A percentile compares a stretch with the other conserved stretches of the same genome.
Conservation (phyloP, 2,113 vertebrate genomes). For the Scolopax mira region DNA sequence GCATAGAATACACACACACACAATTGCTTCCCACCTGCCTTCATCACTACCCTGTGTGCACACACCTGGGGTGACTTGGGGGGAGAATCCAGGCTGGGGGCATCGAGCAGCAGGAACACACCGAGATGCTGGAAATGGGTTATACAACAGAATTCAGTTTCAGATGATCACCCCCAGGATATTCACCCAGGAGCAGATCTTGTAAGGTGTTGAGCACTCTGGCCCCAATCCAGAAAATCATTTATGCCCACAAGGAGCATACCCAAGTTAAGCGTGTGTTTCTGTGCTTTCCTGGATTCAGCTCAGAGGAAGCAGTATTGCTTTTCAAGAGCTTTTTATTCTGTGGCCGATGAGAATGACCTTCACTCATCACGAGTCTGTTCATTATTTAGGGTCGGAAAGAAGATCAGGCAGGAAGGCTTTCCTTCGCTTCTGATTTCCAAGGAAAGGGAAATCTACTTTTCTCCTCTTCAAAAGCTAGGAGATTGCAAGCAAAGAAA, state of each 20-base stretch:
- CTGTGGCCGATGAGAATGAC: background rate
- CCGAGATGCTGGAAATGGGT: background rate
- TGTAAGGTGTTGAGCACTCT: background rate
- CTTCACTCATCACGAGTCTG: background rate
- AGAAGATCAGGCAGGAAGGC: background rate
- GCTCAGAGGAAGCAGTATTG: background rate
- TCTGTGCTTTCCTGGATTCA: background rate
- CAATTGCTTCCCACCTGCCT: background rate
- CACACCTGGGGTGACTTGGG: fast-evolving
- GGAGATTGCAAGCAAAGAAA: background rate
- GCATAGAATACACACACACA: background rate
- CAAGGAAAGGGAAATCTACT: background rate
- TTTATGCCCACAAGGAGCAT: background rate
- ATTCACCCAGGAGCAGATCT: background rate
- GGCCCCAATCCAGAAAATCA: background rate
- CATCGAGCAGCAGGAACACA: background rate
- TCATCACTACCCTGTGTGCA: background rate
- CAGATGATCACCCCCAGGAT: background rate
- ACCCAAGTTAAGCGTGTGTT: background rate
- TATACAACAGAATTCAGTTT: background rate
- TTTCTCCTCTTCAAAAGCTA: background rate
- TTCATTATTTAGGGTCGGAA: conserved; percentile 3
- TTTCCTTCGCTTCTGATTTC: background rate
- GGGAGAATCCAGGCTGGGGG: background rate
- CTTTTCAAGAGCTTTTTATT: conserved; percentile 6